Percentiles rank a stretch among this genome's conserved stretches.
Conservation (phyloP, 2,113 vertebrate species). For the Psilopsiagon aurifrons region DNA sequence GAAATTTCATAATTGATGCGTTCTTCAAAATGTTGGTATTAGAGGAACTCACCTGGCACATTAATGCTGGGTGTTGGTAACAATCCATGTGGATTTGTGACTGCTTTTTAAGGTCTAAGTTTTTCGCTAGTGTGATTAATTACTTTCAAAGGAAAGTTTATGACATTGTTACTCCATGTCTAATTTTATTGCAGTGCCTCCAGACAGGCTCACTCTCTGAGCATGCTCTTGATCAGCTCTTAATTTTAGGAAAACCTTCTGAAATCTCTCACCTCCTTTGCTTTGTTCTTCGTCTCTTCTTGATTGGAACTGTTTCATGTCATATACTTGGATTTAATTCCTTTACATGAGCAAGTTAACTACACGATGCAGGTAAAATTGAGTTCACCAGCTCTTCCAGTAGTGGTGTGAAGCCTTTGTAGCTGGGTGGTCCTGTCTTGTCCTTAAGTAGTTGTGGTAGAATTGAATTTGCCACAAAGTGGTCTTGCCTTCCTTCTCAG, state of each 20-base stretch:
- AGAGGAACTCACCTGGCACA: not conserved
- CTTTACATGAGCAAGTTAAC: not conserved
- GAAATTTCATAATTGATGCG: not conserved
- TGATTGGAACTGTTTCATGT: not conserved
- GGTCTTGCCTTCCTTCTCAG: not conserved
- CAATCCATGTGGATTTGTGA: not conserved
- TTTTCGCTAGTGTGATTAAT: not conserved
- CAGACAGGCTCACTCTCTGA: not conserved
- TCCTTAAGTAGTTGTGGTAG: fast-evolving
- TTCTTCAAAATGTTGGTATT: not conserved
- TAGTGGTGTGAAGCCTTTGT: not conserved
- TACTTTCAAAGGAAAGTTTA: not conserved
- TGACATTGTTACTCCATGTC: not conserved
- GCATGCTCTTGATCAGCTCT: not conserved
- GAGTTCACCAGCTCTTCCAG: not conserved
- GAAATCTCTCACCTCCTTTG: fast-evolving
- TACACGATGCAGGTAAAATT: not conserved
- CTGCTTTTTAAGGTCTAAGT: not conserved
- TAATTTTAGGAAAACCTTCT: not conserved
- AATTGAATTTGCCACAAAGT: not conserved
- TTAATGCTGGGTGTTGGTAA: not conserved
- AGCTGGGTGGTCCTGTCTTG: not conserved
- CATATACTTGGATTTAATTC: not conserved
- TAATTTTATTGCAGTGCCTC: not conserved
- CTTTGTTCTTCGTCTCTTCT: not conserved